Evolutionary conservation across 2,113 vertebrate species (phyloP), one percentile per base, ranked within the genome.

Genomic region (Dipodomys stephensi): DNA sequence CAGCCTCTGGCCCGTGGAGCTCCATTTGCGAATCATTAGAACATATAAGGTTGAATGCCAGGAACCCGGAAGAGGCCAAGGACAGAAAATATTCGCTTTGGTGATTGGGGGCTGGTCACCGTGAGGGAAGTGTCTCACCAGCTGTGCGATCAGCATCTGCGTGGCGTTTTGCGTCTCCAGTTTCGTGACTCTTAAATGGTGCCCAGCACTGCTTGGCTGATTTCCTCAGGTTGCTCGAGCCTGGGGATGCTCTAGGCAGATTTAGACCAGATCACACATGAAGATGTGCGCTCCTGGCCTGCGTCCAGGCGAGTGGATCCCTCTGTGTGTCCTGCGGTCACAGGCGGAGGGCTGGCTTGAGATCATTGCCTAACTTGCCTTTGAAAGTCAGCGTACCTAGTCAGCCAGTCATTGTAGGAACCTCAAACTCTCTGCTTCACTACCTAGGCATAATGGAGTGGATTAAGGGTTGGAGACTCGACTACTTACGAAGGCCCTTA

Each of bases 381-480:
- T 94, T 96, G 82, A 65, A 84, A 94, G 72, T 88, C 93, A 93
- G 68, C 69, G 86, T 93, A 94, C 76, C 92, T 80, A 94, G 90
- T 74, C 95, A 89, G 90, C 28, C 77, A 83, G 32, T 62, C 90
- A 84, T 62, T 93, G 53, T 62, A 73, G 78, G 78, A 83, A 83
- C 80, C 85, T 86, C 83, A 91, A 89, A 57, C n/a, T n/a, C 27
- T 73, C 60, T 95, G 95, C 88, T 96, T 97, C 89, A 89, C 90
- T 96, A 95, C 95, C 68, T 87, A 53, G 88, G 32, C 80, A 97
- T 90, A 97, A 95, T 83, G 90, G 78, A n/a, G 27, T 89, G 81
- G 96, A 97, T 97, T 97, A 97, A 91, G 83, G 32, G 25, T 82
- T 84, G 88, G 90, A 96, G 90, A 91, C 64, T n/a, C 67, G 32